A percentile compares a stretch with the other conserved stretches of the same genome.
Conservation (phyloP, 2,888 invertebrate species). For the Heliconius sara region DNA sequence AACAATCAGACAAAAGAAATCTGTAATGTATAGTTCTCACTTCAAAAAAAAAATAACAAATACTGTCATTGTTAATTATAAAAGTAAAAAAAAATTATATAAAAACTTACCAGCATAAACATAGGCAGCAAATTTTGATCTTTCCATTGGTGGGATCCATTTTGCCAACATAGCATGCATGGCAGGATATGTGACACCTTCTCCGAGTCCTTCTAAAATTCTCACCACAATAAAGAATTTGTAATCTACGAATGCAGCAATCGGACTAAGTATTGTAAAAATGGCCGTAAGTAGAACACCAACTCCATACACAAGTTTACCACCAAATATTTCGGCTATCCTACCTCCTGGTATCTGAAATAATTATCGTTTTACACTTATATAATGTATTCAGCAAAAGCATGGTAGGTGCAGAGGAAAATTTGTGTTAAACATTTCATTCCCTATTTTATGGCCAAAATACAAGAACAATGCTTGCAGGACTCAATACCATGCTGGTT, state of each 20-base stretch:
- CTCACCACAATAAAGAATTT: constrained; percentile 89
- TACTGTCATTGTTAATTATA: neutral
- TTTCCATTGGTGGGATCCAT: constrained; percentile 96
- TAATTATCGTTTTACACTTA: neutral
- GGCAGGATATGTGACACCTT: constrained; percentile 96
- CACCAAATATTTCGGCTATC: constrained; percentile 93
- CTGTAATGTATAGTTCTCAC: no score
- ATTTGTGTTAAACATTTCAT: no score
- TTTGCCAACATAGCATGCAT: constrained; percentile 96
- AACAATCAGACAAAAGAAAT: neutral
- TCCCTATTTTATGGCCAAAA: neutral
- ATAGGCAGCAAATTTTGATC: constrained; percentile 94
- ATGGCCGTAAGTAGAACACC: constrained; percentile 92
- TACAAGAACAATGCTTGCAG: no score
- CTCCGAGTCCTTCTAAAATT: constrained; percentile 92
- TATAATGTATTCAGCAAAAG: no score
- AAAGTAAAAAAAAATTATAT: neutral
- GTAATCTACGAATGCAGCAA: constrained; percentile 88
- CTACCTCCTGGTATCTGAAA: constrained; percentile 88
- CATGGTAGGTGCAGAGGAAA: no score
- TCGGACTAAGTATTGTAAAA: constrained; percentile 92
- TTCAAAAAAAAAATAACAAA: no score
- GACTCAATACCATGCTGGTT: no score
- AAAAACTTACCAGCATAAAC: constrained; percentile 88
- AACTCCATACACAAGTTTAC: constrained; percentile 93